A percentile compares a stretch with the other conserved stretches of the same genome.
Conservation (phyloP, 2,888 invertebrate genomes). For the Melinaea menophilus region DNA sequence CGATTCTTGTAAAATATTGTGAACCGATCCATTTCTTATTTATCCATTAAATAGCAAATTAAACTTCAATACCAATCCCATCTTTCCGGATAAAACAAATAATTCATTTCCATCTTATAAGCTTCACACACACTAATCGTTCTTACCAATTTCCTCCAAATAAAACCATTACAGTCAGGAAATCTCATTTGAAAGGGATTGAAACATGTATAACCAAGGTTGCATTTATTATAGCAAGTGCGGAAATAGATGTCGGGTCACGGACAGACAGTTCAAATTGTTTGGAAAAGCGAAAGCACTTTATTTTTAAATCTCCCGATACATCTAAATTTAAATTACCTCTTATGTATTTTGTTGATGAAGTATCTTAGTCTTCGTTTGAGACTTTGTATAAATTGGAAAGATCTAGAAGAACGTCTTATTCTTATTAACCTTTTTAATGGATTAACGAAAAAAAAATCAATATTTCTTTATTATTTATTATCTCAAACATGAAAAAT, state of each 20-base stretch:
- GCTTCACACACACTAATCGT: not conserved
- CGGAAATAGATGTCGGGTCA: slow-evolving; percentile 21
- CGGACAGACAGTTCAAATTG: slow-evolving; percentile 9
- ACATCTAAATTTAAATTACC: not conserved
- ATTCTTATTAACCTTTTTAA: too few species aligned
- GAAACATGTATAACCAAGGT: slow-evolving; percentile 5
- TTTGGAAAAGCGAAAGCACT: slow-evolving; percentile 15
- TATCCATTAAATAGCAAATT: not conserved
- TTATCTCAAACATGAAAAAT: too few species aligned
- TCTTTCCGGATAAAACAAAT: not conserved
- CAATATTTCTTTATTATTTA: too few species aligned
- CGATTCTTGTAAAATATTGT: too few species aligned
- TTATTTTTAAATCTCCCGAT: slow-evolving; percentile 15
- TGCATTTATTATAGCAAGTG: slow-evolving; percentile 6
- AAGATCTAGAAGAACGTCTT: too few species aligned
- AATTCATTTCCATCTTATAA: not conserved
- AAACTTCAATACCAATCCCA: not conserved
- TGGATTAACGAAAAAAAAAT: too few species aligned
- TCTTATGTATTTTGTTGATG: not conserved
- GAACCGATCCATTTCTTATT: too few species aligned
- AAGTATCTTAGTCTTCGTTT: not conserved
- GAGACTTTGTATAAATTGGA: not conserved
- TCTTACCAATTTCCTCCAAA: slow-evolving; percentile 5
- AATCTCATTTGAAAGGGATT: slow-evolving; percentile 6
- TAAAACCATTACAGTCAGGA: slow-evolving; percentile 7